A percentile compares a stretch with the other conserved stretches of the same genome.
These are phyloP conservation scores for Bilobella aurantiaca DNA, from an alignment of 1,140 invertebrate species.

Conservation along the genomic window DNA sequence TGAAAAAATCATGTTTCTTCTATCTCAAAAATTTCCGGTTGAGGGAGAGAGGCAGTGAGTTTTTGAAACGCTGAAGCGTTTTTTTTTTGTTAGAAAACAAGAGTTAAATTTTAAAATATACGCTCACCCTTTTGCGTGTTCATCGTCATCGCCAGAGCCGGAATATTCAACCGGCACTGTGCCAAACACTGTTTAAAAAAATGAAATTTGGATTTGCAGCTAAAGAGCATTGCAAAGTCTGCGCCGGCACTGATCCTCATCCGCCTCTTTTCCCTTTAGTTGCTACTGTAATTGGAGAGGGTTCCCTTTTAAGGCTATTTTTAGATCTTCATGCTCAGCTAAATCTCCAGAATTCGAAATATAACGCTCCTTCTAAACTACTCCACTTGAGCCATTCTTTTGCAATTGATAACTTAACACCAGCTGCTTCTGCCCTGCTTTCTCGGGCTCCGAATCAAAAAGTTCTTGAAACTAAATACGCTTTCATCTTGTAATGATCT, in stretches of 20 bases:
- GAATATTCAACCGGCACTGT: background rate
- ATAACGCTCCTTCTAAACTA: too few relatives aligned
- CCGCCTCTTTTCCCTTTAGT: background rate
- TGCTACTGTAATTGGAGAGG: slow-evolving; percentile 22
- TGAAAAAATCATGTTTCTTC: too few relatives aligned
- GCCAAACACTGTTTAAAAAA: background rate
- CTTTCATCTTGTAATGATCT: too few relatives aligned
- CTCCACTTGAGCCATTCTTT: too few relatives aligned
- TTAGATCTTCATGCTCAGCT: slow-evolving; percentile 8
- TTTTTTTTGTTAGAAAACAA: background rate
- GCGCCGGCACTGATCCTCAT: background rate
- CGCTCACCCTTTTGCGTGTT: too few relatives aligned
- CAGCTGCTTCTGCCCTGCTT: too few relatives aligned
- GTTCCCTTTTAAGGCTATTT: slow-evolving; percentile 24
- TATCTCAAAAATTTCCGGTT: background rate
- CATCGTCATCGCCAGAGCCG: too few relatives aligned
- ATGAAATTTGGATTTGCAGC: background rate
- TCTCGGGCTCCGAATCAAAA: too few relatives aligned
- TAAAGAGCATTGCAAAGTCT: background rate
- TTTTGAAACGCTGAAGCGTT: background rate
- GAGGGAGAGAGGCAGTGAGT: background rate
- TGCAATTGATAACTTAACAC: too few relatives aligned
- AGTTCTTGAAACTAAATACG: too few relatives aligned
- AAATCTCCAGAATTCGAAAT: background rate
- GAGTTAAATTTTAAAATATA: too few relatives aligned